Evolutionary conservation across 1,140 invertebrate genomes (phyloP).

Genomic region (Colletes gigas): DNA sequence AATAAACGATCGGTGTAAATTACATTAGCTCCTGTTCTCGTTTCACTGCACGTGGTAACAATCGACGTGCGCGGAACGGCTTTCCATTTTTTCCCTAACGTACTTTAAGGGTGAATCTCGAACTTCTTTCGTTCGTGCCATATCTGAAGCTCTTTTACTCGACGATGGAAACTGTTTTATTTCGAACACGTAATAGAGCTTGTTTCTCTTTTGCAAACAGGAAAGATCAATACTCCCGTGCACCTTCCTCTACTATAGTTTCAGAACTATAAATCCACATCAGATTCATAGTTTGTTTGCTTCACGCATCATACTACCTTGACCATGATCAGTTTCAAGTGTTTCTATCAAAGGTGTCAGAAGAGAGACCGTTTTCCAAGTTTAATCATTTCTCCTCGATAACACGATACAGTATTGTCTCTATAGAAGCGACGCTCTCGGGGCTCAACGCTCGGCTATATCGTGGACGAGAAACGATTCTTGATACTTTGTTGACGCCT

Average conservation of each 20-base stretch:
- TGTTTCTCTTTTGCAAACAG: slow-evolving; percentile 8
- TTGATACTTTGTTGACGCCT: too few species aligned
- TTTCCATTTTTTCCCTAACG: background rate
- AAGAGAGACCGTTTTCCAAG: too few species aligned
- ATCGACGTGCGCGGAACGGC: background rate
- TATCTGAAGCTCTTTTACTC: background rate
- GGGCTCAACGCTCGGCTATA: too few species aligned
- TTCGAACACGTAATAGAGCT: background rate
- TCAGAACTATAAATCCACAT: background rate
- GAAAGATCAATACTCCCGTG: background rate
- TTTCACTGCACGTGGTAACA: slow-evolving; percentile 44
- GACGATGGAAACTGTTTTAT: background rate
- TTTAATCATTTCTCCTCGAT: too few species aligned
- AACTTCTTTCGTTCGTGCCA: background rate
- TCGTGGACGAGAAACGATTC: too few species aligned
- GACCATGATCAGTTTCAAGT: too few species aligned
- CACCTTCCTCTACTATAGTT: background rate
- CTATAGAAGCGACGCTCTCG: too few species aligned
- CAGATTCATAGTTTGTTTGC: background rate
- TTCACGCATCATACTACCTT: background rate
- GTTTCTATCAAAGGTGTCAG: too few species aligned
- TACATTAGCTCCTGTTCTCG: slow-evolving; percentile 19
- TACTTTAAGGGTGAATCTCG: background rate
- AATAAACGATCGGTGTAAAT: slow-evolving; percentile 28
- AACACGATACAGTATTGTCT: too few species aligned